These are phyloP conservation scores for Phyllotreta cruciferae DNA, from an alignment of 2,888 invertebrate species.

Conservation along the genomic window DNA sequence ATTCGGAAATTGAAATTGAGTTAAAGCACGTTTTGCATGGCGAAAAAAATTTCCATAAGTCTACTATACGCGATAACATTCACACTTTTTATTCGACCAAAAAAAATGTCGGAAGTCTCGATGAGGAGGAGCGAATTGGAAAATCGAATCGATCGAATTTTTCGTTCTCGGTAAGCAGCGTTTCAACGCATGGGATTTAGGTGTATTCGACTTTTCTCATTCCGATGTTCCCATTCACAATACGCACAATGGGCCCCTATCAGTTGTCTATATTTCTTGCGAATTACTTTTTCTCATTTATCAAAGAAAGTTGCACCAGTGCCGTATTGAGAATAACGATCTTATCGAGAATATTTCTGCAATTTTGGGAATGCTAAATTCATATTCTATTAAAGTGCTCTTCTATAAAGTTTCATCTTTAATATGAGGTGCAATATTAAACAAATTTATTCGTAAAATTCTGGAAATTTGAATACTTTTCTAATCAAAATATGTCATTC, in stretches of 20 bases:
- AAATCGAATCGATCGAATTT: conserved; percentile 4
- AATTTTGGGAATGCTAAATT: too few relatives aligned
- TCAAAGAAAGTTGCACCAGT: too few relatives aligned
- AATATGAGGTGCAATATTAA: not conserved
- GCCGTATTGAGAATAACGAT: too few relatives aligned
- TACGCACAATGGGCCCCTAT: not conserved
- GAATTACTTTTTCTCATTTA: too few relatives aligned
- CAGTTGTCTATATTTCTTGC: not conserved
- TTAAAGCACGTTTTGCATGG: too few relatives aligned
- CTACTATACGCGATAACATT: not conserved
- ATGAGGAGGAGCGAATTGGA: not conserved
- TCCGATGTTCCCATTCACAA: conserved; percentile 4
- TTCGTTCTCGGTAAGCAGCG: not conserved
- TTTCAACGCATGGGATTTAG: conserved; percentile 2
- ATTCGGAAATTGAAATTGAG: too few relatives aligned
- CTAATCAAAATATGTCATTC: conserved; percentile 17
- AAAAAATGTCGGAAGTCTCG: conserved; percentile 5
- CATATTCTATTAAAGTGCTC: too few relatives aligned
- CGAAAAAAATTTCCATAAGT: too few relatives aligned
- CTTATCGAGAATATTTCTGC: too few relatives aligned
- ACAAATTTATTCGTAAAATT: not conserved
- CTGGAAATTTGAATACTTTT: conserved; percentile 15
- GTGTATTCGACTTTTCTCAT: conserved; percentile 1
- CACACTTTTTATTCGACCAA: not conserved
- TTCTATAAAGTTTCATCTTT: too few relatives aligned